Evolutionary conservation across 2,113 vertebrate species (phyloP), one percentile per base, ranked within the genome.

Genomic region (Trochalopteron elliotii): DNA sequence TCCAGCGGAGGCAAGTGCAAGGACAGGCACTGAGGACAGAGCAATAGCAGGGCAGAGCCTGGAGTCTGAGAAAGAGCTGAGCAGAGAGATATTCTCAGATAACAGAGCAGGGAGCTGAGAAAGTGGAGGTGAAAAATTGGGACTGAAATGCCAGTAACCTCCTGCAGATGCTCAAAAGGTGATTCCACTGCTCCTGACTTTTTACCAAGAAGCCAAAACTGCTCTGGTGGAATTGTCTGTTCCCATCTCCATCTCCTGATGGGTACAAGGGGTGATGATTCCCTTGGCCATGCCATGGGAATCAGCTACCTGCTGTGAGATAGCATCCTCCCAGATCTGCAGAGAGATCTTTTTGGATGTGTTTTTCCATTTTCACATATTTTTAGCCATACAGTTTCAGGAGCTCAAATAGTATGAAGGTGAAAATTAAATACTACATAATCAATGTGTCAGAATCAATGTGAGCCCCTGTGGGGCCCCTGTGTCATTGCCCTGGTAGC

Each of bases 401-500:
- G 15, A 88, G 3, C 60, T 81, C 30, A 49, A 47, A 40, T n/a
- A 78, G 55, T 60, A 44, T 6, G 8, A 15, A 30, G 40, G 35
- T 33, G 15, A 56, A 68, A 72, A 63, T 64, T 44, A 64, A 76
- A 25, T 17, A 13, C 22, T 33, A 2, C 31, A 12, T 44, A 89
- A 89, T 20, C 0, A 1, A 15, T 39, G 35, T 37, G 39, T 65
- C 55, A 63, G 52, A 83, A 60, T 83, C 40, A 50, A 5, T 24
- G 35, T 0, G 6, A 86, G 19, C 9, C 6, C 17, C 39, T 1
- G 0, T 45, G 17, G 15, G 6, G 8, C 64, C 70, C 10, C n/a
- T 47, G 33, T 87, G 52, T 21, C 17, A 2, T 19, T 87, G 42
- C 23, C 70, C 67, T 35, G 23, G n/a, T n/a, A 37, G 56, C 4